phyloP scores from a whole-genome alignment of 2,113 vertebrate genomes.

The Riparia riparia region DNA sequence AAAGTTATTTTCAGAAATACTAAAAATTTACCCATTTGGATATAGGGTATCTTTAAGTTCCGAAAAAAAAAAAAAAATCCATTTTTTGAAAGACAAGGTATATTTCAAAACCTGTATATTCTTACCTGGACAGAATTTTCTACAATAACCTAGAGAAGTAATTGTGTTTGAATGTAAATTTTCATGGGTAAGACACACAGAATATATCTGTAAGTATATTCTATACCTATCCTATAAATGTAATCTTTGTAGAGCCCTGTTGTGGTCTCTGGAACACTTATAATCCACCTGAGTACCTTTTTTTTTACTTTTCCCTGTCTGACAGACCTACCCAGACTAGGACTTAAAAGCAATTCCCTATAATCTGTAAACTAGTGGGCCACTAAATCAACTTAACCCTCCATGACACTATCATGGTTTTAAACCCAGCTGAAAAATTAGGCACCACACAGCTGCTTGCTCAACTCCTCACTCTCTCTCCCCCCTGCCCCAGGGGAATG shows the following conservation, averaged over 20 bases:
- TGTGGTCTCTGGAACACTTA: background rate
- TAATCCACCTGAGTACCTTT: background rate
- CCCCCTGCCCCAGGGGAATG: fast-evolving
- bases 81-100: background rate
- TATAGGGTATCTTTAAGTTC: background rate
- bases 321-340: background rate
- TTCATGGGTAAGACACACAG: background rate
- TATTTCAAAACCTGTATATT: background rate
- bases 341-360: background rate
- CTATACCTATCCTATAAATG: background rate
- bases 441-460: background rate
- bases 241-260: background rate
- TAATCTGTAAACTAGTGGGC: background rate
- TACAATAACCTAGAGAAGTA: background rate
- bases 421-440: background rate
- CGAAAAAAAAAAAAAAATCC: background rate
- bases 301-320: background rate
- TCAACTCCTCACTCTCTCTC: fast-evolving
- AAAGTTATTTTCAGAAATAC: background rate
- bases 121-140: background rate
- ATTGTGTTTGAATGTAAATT: background rate
- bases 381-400: background rate
- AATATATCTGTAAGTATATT: background rate
- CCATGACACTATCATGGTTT: background rate
- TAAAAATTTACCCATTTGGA: background rate